Evolutionary conservation across 2,113 vertebrate genomes (phyloP).

Genomic region (Collichthys lucidus): DNA sequence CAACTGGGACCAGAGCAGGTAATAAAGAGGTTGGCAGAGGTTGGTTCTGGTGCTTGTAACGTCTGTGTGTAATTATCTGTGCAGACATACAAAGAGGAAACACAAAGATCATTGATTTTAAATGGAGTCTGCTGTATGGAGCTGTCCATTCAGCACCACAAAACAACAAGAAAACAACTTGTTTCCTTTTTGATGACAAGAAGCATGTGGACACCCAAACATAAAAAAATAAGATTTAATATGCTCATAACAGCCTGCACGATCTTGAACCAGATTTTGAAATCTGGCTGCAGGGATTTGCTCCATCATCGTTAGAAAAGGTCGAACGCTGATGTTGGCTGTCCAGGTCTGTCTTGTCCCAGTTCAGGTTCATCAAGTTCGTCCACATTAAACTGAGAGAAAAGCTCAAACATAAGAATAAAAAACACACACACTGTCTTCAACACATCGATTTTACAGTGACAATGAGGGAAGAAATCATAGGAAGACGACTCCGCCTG

Average conservation of each 20-base stretch:
- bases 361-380: neutral
- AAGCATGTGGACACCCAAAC: neutral
- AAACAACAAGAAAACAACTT: neutral
- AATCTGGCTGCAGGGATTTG: neutral
- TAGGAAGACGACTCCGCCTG: neutral
- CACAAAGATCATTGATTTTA: neutral
- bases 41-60: neutral
- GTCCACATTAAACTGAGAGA: neutral
- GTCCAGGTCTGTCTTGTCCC: neutral
- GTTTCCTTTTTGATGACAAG: neutral
- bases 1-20: conserved; percentile 99
- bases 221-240: neutral
- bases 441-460: too few species aligned
- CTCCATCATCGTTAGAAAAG: neutral
- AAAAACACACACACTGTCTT: too few species aligned
- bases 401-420: neutral
- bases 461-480: neutral
- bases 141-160: conserved; percentile 76
- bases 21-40: conserved; percentile 42
- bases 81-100: neutral
- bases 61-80: conserved; percentile 8
- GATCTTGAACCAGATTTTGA: neutral
- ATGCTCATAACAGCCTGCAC: neutral
- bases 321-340: neutral
- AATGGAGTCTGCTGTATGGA: conserved; percentile 4